Percentiles rank a stretch among this genome's conserved stretches.
These are phyloP conservation scores for Psittacula derbiana DNA, from an alignment of 2,797 vertebrate genomes.

Conservation along the genomic window DNA sequence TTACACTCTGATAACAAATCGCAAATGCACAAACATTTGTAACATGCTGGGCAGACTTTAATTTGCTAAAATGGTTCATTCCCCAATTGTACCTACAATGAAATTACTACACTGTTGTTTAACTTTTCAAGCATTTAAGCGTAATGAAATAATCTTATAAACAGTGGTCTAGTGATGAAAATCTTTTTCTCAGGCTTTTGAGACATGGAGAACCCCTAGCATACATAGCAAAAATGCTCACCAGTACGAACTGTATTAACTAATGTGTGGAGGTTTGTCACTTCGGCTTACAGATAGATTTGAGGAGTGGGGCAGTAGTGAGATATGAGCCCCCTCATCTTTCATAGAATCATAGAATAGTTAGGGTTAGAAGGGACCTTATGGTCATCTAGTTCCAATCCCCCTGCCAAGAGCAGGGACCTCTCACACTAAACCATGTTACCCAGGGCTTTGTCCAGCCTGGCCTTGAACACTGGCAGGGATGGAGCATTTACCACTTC, in stretches of 20 bases:
- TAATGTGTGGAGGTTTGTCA: background rate
- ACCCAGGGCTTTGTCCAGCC: background rate
- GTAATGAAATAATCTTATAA: background rate
- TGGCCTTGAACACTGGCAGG: background rate
- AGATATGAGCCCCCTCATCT: background rate
- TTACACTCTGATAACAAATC: conserved; percentile 6
- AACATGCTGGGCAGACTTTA: background rate
- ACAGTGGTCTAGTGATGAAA: background rate
- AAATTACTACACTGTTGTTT: background rate
- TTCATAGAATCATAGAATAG: background rate
- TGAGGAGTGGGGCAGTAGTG: background rate
- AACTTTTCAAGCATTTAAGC: background rate
- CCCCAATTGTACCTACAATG: background rate
- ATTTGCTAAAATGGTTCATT: background rate
- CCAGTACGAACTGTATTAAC: background rate
- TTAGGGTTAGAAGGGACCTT: background rate
- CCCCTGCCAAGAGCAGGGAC: background rate
- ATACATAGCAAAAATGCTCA: background rate
- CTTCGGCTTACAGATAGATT: background rate
- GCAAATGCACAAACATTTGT: background rate
- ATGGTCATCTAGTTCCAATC: background rate
- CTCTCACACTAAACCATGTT: background rate
- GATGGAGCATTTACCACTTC: background rate
- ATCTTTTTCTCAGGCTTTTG: background rate
- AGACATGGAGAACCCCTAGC: background rate